Evolutionary conservation across 2,888 invertebrate genomes (phyloP), one percentile per base, ranked within the genome.

Genomic region (Synergus itoensis): DNA sequence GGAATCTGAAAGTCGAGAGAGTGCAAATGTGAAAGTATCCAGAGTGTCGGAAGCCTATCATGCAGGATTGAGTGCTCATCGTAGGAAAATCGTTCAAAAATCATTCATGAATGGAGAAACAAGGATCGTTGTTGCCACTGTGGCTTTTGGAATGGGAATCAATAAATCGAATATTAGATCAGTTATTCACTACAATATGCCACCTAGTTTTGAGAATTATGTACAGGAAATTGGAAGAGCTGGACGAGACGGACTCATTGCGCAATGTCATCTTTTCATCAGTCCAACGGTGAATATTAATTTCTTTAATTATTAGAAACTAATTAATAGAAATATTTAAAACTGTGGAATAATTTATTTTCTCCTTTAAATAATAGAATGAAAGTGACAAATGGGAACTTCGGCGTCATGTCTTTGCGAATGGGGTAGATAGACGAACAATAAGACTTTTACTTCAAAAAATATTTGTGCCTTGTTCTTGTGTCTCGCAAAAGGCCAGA

Each of bases 131-230:
- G 99, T 99, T 53, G 99, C 99, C 1, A 99, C 99, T 0, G 96
- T 99, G 81, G 99, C 99, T 16, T 99, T 99, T 93, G 98, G 98
- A 40, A 99, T 99, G 99, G 99, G 99, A 64, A 99, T 99, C 82
- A 98, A 99, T 92, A 99, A 99, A 92, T 94, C 98, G 2, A 96
- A 99, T 92, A 98, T 99, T 77, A 95, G 99, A 85, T 97, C 98
- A 87, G 98, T 99, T 18, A 97, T 99, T 87, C 98, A 99, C 92
- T 98, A 97, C 89, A 97, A 97, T 89, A 97, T 97, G 96, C 97
- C 98, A 0, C 94, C 94, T 67, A 96, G 95, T 90, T 97, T 97
- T 91, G 97, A 98, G 92, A 96, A 96, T 82, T 98, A 97, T 92
- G 97, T 97, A 0, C 97, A 98, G 94, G 99, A 99, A 94, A 97